Percentiles rank a stretch among this genome's conserved stretches.
These are phyloP conservation scores for Rhabdomys pumilio DNA, from an alignment of 2,797 vertebrate species.

Conservation along the genomic window DNA sequence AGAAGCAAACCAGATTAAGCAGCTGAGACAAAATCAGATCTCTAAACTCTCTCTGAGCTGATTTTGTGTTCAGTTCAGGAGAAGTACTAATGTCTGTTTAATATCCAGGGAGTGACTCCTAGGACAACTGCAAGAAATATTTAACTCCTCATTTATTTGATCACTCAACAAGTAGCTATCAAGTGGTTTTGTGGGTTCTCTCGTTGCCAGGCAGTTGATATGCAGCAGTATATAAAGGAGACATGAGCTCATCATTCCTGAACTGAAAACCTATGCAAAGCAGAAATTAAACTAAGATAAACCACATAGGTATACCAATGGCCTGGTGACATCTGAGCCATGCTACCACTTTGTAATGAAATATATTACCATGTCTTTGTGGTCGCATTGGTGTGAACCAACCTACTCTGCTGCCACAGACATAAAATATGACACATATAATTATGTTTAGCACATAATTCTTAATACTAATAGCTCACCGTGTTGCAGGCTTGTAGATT, in stretches of 20 bases:
- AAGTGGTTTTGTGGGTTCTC: not conserved
- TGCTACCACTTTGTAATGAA: not conserved
- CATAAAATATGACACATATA: not conserved
- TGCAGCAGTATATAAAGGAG: not conserved
- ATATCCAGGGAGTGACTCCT: not conserved
- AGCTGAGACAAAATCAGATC: constrained; percentile 19
- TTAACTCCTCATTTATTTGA: constrained; percentile 7
- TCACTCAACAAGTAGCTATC: constrained; percentile 47
- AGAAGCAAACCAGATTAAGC: constrained; percentile 35
- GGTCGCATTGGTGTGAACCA: too few relatives aligned
- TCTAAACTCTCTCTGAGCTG: constrained; percentile 26
- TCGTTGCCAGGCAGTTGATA: not conserved
- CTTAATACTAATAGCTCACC: not conserved
- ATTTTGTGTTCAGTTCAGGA: not conserved
- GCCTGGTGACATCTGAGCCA: not conserved
- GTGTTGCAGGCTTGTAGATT: not conserved
- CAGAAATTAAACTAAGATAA: constrained; percentile 25
- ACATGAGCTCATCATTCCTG: not conserved
- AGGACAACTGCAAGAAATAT: constrained; percentile 39
- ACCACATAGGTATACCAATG: not conserved
- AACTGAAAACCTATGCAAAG: not conserved
- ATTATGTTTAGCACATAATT: not conserved
- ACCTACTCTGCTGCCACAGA: not conserved
- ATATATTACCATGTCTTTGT: not conserved
- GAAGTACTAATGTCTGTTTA: constrained; percentile 5